A percentile compares a stretch with the other conserved stretches of the same genome.
These are phyloP conservation scores for Porites lobata DNA, from an alignment of 92 coral and sea anemone species.

Conservation along the genomic window DNA sequence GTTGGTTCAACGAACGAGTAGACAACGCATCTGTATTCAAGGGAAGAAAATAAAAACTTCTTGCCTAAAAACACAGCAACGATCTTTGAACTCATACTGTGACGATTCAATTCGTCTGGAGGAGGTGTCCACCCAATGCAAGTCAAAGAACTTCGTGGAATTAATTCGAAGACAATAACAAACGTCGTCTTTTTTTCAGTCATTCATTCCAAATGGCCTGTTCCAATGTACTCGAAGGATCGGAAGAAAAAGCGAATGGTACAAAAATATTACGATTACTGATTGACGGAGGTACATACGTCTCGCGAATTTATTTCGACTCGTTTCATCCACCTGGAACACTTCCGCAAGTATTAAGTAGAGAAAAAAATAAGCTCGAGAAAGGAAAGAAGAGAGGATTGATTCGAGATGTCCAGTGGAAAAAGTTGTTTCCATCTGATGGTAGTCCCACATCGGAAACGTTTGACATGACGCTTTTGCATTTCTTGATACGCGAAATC, in stretches of 20 bases:
- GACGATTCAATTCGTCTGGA: too few species aligned
- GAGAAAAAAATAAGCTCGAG: background rate
- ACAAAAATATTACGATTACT: slow-evolving; percentile 1
- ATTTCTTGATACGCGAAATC: slow-evolving; percentile 13
- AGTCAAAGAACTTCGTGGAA: too few species aligned
- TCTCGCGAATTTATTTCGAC: background rate
- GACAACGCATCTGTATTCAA: too few species aligned
- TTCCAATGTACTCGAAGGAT: background rate
- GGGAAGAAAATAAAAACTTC: too few species aligned
- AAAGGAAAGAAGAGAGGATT: background rate
- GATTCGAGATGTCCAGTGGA: background rate
- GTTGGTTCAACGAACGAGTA: too few species aligned
- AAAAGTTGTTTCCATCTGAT: background rate
- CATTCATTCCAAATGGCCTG: too few species aligned
- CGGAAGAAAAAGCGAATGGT: slow-evolving; percentile 25
- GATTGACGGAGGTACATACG: slow-evolving; percentile 25
- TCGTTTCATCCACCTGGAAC: slow-evolving; percentile 2
- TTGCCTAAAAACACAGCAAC: too few species aligned
- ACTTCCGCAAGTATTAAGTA: background rate
- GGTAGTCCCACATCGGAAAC: background rate
- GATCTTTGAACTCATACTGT: too few species aligned
- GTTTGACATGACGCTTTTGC: slow-evolving; percentile 18
- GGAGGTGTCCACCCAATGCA: too few species aligned
- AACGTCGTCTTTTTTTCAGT: too few species aligned
- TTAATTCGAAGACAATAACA: too few species aligned